Evolutionary conservation across 2,797 vertebrate genomes (phyloP).

Genomic region (Anabacerthia variegaticeps): DNA sequence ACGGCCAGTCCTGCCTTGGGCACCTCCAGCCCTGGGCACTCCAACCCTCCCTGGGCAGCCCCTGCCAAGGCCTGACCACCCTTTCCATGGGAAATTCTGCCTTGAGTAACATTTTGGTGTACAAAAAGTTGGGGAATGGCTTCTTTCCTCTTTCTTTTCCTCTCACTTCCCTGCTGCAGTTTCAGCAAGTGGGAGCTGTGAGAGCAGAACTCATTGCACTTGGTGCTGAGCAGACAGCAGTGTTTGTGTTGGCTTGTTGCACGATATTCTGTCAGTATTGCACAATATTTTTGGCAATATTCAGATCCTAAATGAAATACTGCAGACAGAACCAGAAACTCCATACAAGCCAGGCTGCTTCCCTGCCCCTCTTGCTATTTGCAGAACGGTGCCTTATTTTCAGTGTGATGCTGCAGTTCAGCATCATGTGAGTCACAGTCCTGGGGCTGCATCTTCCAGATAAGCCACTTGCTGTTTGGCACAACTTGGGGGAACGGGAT

Average conservation of each 20-base stretch:
- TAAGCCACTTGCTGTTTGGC: not conserved
- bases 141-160: not conserved
- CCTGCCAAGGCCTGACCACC: not conserved
- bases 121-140: not conserved
- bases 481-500: not conserved
- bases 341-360: rapidly evolving
- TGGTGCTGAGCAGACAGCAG: not conserved
- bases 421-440: not conserved
- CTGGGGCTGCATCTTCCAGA: not conserved
- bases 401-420: not conserved
- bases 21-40: not conserved
- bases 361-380: not conserved
- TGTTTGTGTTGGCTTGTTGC: not conserved
- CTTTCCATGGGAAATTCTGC: not conserved
- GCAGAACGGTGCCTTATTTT: not conserved
- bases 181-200: not conserved
- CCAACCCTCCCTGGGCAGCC: not conserved
- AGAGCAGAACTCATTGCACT: not conserved
- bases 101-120: not conserved
- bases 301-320: not conserved
- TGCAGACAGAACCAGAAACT: not conserved
- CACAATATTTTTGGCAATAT: not conserved
- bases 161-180: not conserved
- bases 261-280: not conserved
- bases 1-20: not conserved